Percentiles rank a stretch among this genome's conserved stretches.
Evolutionary conservation across 2,888 invertebrate species (phyloP).

Genomic region (Melanophora roralis): DNA sequence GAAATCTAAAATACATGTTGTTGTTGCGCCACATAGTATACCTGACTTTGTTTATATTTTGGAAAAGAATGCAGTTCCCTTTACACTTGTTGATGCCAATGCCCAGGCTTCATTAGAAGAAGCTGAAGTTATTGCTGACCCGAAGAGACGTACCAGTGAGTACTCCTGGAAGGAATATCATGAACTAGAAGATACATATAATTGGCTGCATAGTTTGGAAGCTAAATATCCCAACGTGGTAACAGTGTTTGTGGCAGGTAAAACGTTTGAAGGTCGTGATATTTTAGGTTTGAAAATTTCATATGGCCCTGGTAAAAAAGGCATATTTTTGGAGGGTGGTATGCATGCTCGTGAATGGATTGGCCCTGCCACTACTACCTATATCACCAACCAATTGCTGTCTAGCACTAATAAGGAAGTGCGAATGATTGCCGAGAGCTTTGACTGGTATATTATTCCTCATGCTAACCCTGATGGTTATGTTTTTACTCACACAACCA

Average conservation of each 20-base stretch:
- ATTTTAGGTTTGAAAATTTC: constrained; percentile 80
- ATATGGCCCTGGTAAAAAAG: constrained; percentile 77
- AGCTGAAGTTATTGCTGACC: constrained; percentile 64
- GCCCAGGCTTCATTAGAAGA: constrained; percentile 70
- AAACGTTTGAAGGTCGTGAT: constrained; percentile 80
- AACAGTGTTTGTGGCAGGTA: constrained; percentile 77
- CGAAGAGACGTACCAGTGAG: constrained; percentile 62
- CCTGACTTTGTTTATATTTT: constrained; percentile 63
- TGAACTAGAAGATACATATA: constrained; percentile 77
- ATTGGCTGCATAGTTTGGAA: constrained; percentile 79
- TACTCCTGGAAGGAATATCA: constrained; percentile 72
- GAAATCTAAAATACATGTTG: constrained; percentile 76
- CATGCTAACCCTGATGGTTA: constrained; percentile 88
- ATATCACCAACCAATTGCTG: constrained; percentile 81
- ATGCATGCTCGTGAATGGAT: constrained; percentile 89
- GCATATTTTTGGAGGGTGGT: constrained; percentile 81
- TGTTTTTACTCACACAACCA: constrained; percentile 81
- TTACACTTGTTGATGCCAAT: constrained; percentile 77
- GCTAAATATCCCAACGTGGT: constrained; percentile 77
- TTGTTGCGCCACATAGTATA: constrained; percentile 68
- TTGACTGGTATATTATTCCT: constrained; percentile 87
- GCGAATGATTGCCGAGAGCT: constrained; percentile 78
- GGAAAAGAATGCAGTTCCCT: constrained; percentile 70
- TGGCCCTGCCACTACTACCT: constrained; percentile 82
- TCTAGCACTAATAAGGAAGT: constrained; percentile 79